phyloP scores from a whole-genome alignment of 2,888 invertebrate species.

The Sminthurides aquaticus region DNA sequence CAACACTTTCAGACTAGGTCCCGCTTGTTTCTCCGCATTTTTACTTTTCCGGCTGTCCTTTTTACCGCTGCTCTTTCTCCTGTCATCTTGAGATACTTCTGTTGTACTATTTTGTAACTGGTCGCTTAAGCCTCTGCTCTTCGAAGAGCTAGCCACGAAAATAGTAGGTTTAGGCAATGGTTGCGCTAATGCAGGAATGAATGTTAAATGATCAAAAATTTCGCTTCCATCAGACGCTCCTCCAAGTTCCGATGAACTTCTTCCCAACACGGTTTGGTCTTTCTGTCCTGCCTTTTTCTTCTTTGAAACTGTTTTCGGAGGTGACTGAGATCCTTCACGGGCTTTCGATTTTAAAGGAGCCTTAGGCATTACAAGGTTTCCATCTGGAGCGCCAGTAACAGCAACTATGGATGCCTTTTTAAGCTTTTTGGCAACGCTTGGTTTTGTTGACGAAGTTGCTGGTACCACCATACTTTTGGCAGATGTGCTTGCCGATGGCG shows the following conservation, averaged over 20 bases:
- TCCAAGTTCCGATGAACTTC: not conserved
- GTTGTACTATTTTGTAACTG: not conserved
- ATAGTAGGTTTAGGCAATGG: constrained; percentile 10
- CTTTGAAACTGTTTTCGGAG: not conserved
- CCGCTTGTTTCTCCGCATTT: constrained; percentile 11
- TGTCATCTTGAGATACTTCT: not conserved
- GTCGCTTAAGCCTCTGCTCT: not conserved
- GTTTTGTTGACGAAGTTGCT: not conserved
- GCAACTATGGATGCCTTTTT: not conserved
- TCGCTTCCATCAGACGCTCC: not conserved
- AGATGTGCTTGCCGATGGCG: too few species aligned
- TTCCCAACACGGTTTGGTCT: not conserved
- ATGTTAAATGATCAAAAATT: not conserved
- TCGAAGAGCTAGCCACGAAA: constrained; percentile 2
- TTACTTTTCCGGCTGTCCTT: constrained; percentile 3
- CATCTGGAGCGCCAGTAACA: too few species aligned
- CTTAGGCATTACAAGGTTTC: not conserved
- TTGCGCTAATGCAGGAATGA: constrained; percentile 16
- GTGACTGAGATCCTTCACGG: not conserved
- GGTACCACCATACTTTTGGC: not conserved
- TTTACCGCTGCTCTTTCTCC: not conserved
- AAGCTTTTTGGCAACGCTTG: not conserved
- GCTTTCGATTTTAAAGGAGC: not conserved
- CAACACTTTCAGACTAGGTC: constrained; percentile 31
- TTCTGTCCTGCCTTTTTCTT: not conserved